phyloP scores from a whole-genome alignment of 2,888 invertebrate genomes.

The Chymomyza caudatula region DNA sequence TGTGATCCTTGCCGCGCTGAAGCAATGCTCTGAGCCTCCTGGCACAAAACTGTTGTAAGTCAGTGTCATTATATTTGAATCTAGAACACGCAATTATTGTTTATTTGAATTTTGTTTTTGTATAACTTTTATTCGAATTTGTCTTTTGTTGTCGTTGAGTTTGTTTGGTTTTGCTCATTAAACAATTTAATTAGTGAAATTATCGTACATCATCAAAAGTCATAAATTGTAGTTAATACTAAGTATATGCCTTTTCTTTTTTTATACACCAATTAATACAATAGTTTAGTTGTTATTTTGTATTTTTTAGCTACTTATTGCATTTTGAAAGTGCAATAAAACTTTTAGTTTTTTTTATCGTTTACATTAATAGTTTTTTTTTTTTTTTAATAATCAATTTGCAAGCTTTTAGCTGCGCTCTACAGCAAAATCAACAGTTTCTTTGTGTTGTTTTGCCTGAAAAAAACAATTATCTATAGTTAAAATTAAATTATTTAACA shows the following conservation, averaged over 20 bases:
- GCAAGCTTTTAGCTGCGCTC: conserved; percentile 56
- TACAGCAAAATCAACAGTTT: conserved; percentile 45
- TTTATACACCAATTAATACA: conserved; percentile 42
- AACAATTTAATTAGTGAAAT: conserved; percentile 60
- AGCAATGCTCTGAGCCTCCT: no score
- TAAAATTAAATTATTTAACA: conserved; percentile 52
- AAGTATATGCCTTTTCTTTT: conserved; percentile 2
- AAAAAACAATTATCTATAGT: conserved; percentile 37
- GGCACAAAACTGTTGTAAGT: no score
- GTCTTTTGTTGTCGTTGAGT: conserved; percentile 33
- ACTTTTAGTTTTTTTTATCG: conserved; percentile 21
- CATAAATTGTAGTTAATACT: conserved; percentile 33
- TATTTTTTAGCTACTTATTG: conserved; percentile 28
- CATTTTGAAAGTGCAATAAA: conserved; percentile 40
- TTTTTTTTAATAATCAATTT: conserved; percentile 24
- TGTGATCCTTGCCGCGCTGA: no score
- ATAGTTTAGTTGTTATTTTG: conserved; percentile 7
- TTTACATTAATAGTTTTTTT: conserved; percentile 13
- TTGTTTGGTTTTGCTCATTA: conserved; percentile 44
- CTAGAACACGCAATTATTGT: not conserved
- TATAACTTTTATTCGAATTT: conserved; percentile 25
- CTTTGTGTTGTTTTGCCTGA: conserved; percentile 32
- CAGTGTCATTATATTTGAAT: no score
- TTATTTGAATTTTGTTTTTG: not conserved
- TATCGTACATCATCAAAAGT: conserved; percentile 48